Evolutionary conservation across 2,797 vertebrate genomes (phyloP).

Genomic region (Tapirus indicus): DNA sequence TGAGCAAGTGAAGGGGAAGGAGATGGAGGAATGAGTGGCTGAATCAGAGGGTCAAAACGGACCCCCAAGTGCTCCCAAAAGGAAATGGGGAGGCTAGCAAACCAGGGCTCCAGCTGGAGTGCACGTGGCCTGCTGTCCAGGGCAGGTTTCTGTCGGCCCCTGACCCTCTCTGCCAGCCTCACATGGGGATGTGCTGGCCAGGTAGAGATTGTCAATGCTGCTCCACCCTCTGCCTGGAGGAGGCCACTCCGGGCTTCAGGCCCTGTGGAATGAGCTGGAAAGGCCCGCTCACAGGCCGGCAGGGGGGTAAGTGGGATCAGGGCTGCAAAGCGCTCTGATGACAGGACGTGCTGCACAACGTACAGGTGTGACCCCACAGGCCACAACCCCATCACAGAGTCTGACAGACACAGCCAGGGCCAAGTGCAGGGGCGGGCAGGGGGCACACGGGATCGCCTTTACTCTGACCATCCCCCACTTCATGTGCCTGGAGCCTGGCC

Average conservation of each 20-base stretch:
- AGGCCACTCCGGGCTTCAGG: not conserved
- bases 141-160: not conserved
- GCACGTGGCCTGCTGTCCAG: not conserved
- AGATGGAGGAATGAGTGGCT: not conserved
- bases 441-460: not conserved
- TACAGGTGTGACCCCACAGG: not conserved
- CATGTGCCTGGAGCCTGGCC: not conserved
- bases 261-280: not conserved
- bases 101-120: not conserved
- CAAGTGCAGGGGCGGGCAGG: not conserved
- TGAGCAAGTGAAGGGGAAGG: too few relatives aligned
- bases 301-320: not conserved
- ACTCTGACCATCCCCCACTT: not conserved
- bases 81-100: not conserved
- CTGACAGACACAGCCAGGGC: not conserved
- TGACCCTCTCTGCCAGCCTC: not conserved
- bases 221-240: not conserved
- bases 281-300: fast-evolving
- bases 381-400: not conserved
- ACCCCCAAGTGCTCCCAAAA: not conserved
- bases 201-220: not conserved
- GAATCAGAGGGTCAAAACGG: not conserved
- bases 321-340: not conserved
- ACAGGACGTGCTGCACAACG: not conserved
- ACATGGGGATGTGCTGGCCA: fast-evolving